A percentile compares a stretch with the other conserved stretches of the same genome.
phyloP scores from a whole-genome alignment of 2,113 vertebrate genomes.

The Oenanthe oenanthe region DNA sequence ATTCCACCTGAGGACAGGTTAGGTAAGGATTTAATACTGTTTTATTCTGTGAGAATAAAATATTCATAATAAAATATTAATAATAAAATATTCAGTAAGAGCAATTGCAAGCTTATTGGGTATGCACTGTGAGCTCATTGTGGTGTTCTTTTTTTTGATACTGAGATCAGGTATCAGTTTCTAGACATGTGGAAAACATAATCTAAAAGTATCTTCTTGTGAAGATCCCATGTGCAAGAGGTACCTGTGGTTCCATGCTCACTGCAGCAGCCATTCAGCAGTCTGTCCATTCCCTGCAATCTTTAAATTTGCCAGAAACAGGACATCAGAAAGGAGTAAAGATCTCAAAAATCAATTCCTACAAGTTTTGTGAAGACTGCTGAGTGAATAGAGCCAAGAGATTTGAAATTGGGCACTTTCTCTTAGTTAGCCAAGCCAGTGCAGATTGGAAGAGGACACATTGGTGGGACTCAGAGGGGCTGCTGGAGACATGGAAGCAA shows the following conservation, averaged over 20 bases:
- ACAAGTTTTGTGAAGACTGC: neutral
- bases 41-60: neutral
- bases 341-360: neutral
- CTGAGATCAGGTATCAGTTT: neutral
- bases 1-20: constrained; percentile 66
- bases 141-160: neutral
- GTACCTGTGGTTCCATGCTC: neutral
- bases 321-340: neutral
- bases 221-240: neutral
- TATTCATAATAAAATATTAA: no score
- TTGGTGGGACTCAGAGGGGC: neutral
- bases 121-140: neutral
- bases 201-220: neutral
- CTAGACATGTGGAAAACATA: neutral
- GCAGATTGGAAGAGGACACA: neutral
- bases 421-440: neutral
- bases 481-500: neutral
- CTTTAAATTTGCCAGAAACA: neutral
- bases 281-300: neutral
- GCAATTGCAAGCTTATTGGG: neutral
- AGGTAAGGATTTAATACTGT: constrained; percentile 75
- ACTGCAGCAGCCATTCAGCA: neutral
- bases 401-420: neutral
- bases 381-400: neutral
- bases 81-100: neutral